Conservation (phyloP, 2,797 vertebrate species). For the Poecilia velifera region DNA sequence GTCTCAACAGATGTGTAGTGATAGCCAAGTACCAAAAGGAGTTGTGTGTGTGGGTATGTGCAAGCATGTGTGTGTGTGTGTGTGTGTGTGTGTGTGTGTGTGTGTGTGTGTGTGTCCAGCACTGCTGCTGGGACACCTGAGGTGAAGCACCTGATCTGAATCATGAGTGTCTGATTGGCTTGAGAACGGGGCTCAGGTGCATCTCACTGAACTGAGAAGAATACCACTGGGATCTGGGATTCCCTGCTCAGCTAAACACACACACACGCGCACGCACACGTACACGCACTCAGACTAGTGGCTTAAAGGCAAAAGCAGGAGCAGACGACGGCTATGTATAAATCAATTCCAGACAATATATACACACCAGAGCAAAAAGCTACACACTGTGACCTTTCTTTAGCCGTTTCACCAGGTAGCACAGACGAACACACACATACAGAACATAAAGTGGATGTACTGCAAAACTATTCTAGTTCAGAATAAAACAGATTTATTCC, state of each 20-base stretch:
- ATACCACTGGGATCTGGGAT: conserved; percentile 51
- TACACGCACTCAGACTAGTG: not conserved
- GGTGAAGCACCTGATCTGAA: conserved; percentile 61
- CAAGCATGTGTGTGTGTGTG: not conserved
- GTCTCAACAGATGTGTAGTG: conserved; percentile 13
- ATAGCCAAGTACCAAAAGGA: not conserved
- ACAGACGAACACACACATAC: not conserved
- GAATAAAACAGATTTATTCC: not conserved
- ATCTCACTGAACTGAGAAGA: conserved; percentile 54
- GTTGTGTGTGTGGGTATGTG: conserved; percentile 12
- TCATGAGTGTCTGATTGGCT: conserved; percentile 58
- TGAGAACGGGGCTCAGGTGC: conserved; percentile 67
- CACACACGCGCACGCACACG: not conserved
- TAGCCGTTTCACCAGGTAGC: conserved; percentile 1
- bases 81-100: conserved; percentile 14
- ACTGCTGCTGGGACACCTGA: conserved; percentile 50
- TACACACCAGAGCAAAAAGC: conserved; percentile 32
- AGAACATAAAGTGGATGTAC: not conserved
- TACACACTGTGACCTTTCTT: conserved; percentile 18
- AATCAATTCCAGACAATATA: conserved; percentile 37
- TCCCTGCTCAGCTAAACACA: conserved; percentile 43
- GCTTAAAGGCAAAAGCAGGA: conserved; percentile 15
- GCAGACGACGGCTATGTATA: conserved; percentile 10
- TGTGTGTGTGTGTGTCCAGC: conserved; percentile 11
- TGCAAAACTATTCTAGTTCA: not conserved